A percentile compares a stretch with the other conserved stretches of the same genome.
phyloP scores from a whole-genome alignment of 2,797 vertebrate species.

The Gadopsis bispinosus region DNA sequence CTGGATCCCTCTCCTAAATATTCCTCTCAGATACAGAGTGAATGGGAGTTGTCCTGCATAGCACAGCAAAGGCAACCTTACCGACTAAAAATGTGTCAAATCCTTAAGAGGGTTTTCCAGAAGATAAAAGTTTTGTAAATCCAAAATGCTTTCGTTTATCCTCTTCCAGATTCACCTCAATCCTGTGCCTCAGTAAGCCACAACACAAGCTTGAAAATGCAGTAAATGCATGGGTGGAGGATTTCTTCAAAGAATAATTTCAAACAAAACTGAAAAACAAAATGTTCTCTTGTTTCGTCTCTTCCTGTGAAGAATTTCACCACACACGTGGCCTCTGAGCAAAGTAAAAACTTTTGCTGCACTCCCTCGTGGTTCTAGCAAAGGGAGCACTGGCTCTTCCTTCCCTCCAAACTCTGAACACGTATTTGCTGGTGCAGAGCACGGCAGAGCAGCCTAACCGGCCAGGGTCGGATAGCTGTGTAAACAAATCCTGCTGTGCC shows the following conservation, averaged over 20 bases:
- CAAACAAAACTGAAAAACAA: constrained; percentile 67
- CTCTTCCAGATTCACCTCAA: constrained; percentile 38
- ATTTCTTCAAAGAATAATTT: constrained; percentile 62
- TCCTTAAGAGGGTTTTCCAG: constrained; percentile 36
- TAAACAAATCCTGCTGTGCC: constrained; percentile 86
- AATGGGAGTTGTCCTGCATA: constrained; percentile 66
- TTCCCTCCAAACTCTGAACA: constrained; percentile 74
- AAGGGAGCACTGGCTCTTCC: constrained; percentile 47
- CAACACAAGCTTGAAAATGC: constrained; percentile 48
- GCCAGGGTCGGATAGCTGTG: constrained; percentile 79
- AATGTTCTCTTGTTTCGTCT: constrained; percentile 68
- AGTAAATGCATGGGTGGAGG: constrained; percentile 24
- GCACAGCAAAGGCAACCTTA: constrained; percentile 49
- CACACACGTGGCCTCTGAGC: constrained; percentile 46
- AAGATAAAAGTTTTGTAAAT: constrained; percentile 41
- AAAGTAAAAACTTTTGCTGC: constrained; percentile 60
- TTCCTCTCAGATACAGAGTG: constrained; percentile 58
- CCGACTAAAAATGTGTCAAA: constrained; percentile 31
- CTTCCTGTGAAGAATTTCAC: constrained; percentile 53
- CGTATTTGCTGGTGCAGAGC: constrained; percentile 58
- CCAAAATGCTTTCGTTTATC: constrained; percentile 53
- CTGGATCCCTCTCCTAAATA: constrained; percentile 44
- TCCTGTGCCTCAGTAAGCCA: constrained; percentile 45
- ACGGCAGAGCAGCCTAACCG: constrained; percentile 71
- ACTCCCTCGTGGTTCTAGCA: constrained; percentile 58